A percentile compares a stretch with the other conserved stretches of the same genome.
Evolutionary conservation across 2,113 vertebrate species (phyloP).

Genomic region (Calidris pygmaea): DNA sequence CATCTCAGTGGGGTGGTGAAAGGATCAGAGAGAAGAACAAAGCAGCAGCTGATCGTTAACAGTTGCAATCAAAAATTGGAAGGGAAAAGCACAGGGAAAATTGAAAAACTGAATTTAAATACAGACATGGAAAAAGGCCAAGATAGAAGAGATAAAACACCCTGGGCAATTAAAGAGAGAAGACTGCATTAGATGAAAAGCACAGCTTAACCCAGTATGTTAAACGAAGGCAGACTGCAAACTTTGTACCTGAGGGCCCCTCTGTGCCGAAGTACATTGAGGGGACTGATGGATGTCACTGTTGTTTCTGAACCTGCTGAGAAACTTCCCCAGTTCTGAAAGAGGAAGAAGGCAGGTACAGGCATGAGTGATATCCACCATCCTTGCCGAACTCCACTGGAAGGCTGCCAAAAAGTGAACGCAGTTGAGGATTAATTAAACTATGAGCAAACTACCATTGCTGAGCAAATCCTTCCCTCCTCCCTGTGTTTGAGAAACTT

Average conservation of each 20-base stretch:
- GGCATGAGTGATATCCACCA: slow-evolving; percentile 8
- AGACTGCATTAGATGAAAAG: neutral
- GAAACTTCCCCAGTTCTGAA: neutral
- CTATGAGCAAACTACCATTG: neutral
- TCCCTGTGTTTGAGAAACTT: neutral
- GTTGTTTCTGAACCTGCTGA: neutral
- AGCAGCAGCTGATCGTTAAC: slow-evolving; percentile 16
- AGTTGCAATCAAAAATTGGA: slow-evolving; percentile 4
- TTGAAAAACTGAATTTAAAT: slow-evolving; percentile 29
- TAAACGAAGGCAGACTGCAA: neutral
- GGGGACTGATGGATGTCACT: neutral
- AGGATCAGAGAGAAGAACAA: slow-evolving; percentile 25
- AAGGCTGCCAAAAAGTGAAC: slow-evolving; percentile 22
- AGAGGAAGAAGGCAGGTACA: slow-evolving; percentile 33
- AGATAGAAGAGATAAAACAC: slow-evolving; percentile 1
- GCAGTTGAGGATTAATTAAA: slow-evolving; percentile 36
- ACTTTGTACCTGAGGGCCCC: neutral
- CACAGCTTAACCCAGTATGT: neutral
- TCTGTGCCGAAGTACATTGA: neutral
- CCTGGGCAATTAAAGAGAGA: neutral
- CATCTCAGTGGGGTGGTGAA: neutral
- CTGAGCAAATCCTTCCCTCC: neutral
- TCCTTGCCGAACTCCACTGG: neutral
- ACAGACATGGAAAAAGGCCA: slow-evolving; percentile 22
- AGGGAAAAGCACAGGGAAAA: neutral